Evolutionary conservation across 30 jellyfish, hydroid and myxozoan species (phyloP), one percentile per base, ranked within the genome.

Genomic region (Cassiopea xamachana): DNA sequence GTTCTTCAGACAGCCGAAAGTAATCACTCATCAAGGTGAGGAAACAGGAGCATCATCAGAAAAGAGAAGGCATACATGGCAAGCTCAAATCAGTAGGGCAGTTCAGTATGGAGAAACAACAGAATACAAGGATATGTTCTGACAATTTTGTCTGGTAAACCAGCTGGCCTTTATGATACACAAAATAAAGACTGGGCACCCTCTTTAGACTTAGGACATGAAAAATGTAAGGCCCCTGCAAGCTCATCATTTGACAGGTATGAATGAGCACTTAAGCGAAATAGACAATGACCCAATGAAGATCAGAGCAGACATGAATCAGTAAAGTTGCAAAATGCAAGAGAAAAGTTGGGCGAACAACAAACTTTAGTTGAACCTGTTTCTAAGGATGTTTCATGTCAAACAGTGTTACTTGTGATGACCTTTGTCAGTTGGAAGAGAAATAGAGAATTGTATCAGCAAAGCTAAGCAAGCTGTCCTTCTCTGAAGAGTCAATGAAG

Each of bases 401-500:
- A 69, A 16, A 69, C 79, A 45, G 79, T 8, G 49, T n/a, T 27
- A 69, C 46, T 2, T n/a, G 46, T 27, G 79, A 27, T n/a, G 79
- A 69, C 2, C 1, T 69, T 1, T 27, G 48, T 27, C 49, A 69
- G 1, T 45, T 69, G 17, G 79, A 69, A 45, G 6, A n/a, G 79
- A 69, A 69, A 69, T 16, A 69, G 12, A 69, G 79, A 45, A 12
- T n/a, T 69, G 79, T 27, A n/a, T 27, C 46, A 69, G 48, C 49
- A 27, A 69, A 69, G 48, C 79, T 69, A n/a, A 45, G 48, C 79
- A 27, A 45, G 1, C 79, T 69, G 48, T 69, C 79, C 79, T 69
- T 69, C 79, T 69, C 79, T 69, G 79, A 69, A 55, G 48, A 69
- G 46, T 69, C 79, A 69, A n/a, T 69, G 48, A 69, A 69, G 2